Evolutionary conservation across 2,113 vertebrate species (phyloP), one percentile per base, ranked within the genome.

Genomic region (Corydoras sp.): DNA sequence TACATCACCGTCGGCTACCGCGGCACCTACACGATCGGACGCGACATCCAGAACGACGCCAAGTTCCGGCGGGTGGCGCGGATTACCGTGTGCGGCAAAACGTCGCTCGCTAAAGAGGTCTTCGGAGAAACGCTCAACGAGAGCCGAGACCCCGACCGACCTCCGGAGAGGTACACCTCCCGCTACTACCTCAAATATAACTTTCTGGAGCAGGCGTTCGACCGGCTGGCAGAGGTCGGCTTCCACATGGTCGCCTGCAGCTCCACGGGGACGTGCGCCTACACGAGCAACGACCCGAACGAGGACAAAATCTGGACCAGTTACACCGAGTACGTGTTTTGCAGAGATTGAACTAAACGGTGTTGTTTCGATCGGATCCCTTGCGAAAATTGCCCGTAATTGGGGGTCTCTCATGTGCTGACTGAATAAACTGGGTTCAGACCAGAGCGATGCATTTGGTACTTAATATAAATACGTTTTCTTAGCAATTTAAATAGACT

Each of bases 221-320:
- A 99, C 84, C 92, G 91, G 53, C 90, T 99, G 75, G 92, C 94
- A 1, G 94, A 96, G 56, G 85, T 90, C 0, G 95, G 97, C 62
- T 98, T 98, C 88, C 94, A 90, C 86, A 99, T 98, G 96, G 94
- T 95, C 77, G 97, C 95, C 55, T 98, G 95, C 84, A 97, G 90
- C 80, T 99, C 96, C 86, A 97, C 95, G 0, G 96, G 97, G 81
- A 98, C 97, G 61, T 98, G 96, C 86, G 95, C 96, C 29, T 98
- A 97, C 74, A 91, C 77, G 62, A 88, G 92, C 55, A 92, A 77
- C 29, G 96, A 98, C 65, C 94, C 93, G 11, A 93, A 88, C 43
- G 96, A 98, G 15, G 96, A 99, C 91, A 98, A 96, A 88, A 92
- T 95, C 88, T 99, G 96, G 97, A 96, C 93, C 88, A 98, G 95